These are phyloP conservation scores for Penaeus japonicus DNA, from an alignment of 1,140 invertebrate genomes.

Conservation along the genomic window DNA sequence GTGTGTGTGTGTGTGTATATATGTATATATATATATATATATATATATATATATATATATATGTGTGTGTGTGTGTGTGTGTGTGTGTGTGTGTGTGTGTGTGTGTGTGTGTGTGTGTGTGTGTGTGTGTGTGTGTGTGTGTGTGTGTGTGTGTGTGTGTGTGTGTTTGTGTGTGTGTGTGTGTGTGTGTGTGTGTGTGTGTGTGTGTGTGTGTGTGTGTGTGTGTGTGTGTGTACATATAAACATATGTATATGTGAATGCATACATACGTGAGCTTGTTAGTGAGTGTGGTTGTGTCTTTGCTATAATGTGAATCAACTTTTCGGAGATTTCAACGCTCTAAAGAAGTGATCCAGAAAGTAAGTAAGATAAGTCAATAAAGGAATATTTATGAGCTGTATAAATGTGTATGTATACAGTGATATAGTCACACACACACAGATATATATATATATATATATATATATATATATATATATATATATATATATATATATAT, in stretches of 20 bases:
- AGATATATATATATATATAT: background rate
- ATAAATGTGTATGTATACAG: background rate
- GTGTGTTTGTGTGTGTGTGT: background rate
- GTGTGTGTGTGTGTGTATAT: conserved; percentile 1
- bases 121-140: background rate
- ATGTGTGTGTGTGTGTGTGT: too few species aligned
- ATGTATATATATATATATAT: conserved; percentile 23
- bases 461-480: background rate
- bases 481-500: background rate
- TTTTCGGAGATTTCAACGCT: too few species aligned
- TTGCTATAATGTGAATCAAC: too few species aligned
- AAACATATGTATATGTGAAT: background rate
- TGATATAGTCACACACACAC: background rate
- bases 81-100: too few species aligned
- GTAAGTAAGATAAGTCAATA: too few species aligned
- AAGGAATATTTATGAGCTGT: background rate
- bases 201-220: conserved; percentile 1
- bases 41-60: conserved; percentile 24
- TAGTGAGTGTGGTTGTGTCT: too few species aligned
- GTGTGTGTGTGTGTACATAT: background rate
- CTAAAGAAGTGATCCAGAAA: too few species aligned
- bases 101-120: background rate
- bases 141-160: background rate
- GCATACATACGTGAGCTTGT: too few species aligned
- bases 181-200: background rate